These are phyloP conservation scores for Frieseomelitta varia DNA, from an alignment of 1,140 invertebrate species.

Conservation along the genomic window DNA sequence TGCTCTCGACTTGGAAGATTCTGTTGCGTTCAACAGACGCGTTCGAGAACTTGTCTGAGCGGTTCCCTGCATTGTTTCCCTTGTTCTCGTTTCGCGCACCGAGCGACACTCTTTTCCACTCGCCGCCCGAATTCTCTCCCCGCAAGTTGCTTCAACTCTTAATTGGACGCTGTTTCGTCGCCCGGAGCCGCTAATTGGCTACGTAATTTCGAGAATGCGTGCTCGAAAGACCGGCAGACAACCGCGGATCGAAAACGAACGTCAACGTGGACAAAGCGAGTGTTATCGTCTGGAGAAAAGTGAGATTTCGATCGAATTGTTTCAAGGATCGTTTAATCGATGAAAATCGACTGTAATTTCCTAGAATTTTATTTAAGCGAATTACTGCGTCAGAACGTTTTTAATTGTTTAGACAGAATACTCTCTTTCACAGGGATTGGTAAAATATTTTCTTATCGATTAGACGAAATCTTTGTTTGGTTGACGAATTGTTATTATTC, in stretches of 20 bases:
- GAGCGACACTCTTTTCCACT: conserved; percentile 19
- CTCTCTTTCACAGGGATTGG: too few relatives aligned
- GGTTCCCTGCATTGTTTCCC: conserved; percentile 16
- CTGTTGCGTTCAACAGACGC: conserved; percentile 24
- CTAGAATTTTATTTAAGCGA: not conserved
- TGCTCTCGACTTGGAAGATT: conserved; percentile 18
- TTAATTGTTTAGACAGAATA: not conserved
- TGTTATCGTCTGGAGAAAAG: not conserved
- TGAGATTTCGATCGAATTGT: not conserved
- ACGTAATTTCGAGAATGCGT: not conserved
- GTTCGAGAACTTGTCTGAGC: conserved; percentile 17
- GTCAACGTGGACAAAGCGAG: not conserved
- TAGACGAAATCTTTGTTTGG: too few relatives aligned
- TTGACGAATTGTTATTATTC: too few relatives aligned
- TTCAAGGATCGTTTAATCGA: not conserved
- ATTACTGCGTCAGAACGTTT: not conserved
- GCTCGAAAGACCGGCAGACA: not conserved
- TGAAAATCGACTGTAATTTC: not conserved
- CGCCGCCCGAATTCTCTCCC: not conserved
- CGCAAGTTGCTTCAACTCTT: not conserved
- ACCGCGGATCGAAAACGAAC: not conserved
- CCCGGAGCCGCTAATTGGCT: not conserved
- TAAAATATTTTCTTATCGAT: too few relatives aligned
- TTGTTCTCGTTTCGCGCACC: not conserved
- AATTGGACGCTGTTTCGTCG: conserved; percentile 8